These are phyloP conservation scores for Etheostoma spectabile DNA, from an alignment of 2,113 vertebrate genomes.

Conservation along the genomic window DNA sequence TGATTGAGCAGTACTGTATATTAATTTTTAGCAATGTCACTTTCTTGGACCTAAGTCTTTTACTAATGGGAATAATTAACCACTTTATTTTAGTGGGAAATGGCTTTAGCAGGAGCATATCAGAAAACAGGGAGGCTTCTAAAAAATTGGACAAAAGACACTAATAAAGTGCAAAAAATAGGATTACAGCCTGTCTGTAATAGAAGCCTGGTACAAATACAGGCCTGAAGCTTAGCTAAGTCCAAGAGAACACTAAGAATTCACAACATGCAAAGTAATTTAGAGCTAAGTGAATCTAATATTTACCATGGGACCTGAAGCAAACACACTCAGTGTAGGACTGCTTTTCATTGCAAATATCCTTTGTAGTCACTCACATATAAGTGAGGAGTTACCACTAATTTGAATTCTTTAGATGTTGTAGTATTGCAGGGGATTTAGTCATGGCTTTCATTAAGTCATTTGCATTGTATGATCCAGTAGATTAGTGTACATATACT, in stretches of 20 bases:
- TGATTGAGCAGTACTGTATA: background rate
- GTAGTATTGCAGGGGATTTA: background rate
- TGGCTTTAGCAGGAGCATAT: too few species aligned
- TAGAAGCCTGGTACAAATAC: too few species aligned
- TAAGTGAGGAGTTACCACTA: background rate
- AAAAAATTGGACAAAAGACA: too few species aligned
- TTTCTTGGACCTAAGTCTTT: too few species aligned
- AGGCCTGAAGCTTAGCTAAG: too few species aligned
- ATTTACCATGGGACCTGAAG: background rate
- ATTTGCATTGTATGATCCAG: conserved; percentile 9
- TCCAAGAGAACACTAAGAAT: background rate
- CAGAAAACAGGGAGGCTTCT: too few species aligned
- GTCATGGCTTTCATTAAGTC: background rate
- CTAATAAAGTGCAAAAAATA: too few species aligned
- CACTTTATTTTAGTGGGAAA: background rate
- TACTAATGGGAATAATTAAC: background rate
- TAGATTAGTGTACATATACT: background rate
- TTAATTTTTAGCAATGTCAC: background rate
- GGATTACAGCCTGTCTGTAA: too few species aligned
- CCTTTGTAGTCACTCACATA: background rate
- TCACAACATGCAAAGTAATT: background rate
- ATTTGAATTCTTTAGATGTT: background rate
- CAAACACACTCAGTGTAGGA: background rate
- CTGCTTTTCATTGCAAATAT: background rate
- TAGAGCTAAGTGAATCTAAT: background rate